A percentile compares a stretch with the other conserved stretches of the same genome.
Evolutionary conservation across 2,797 vertebrate species (phyloP).

Genomic region (Coilia nasus): DNA sequence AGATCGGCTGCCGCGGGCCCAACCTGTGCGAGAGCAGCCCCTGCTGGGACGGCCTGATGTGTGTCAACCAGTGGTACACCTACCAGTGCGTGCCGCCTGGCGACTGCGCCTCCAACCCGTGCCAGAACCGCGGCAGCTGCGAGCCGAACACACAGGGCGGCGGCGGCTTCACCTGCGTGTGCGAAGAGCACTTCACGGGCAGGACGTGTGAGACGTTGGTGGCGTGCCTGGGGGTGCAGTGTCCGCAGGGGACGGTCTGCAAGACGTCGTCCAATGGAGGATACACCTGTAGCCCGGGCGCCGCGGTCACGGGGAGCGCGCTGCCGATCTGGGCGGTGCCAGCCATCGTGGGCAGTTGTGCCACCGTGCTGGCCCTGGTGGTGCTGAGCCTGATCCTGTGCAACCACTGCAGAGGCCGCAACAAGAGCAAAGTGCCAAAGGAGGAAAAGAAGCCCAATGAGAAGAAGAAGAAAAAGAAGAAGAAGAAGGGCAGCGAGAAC

Average conservation of each 20-base stretch:
- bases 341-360: slow-evolving; percentile 92
- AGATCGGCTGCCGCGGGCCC: slow-evolving; percentile 91
- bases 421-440: slow-evolving; percentile 82
- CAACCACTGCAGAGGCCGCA: slow-evolving; percentile 87
- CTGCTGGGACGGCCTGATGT: slow-evolving; percentile 91
- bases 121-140: slow-evolving; percentile 91
- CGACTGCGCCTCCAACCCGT: slow-evolving; percentile 87
- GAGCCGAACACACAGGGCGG: slow-evolving; percentile 72
- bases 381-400: slow-evolving; percentile 94
- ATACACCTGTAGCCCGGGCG: slow-evolving; percentile 77
- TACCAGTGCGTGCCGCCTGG: slow-evolving; percentile 90
- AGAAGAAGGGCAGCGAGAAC: slow-evolving; percentile 96
- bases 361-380: slow-evolving; percentile 87
- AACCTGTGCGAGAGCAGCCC: slow-evolving; percentile 91
- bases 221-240: slow-evolving; percentile 87
- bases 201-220: slow-evolving; percentile 83
- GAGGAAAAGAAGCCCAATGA: slow-evolving; percentile 92
- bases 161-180: slow-evolving; percentile 84
- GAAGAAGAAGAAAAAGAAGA: slow-evolving; percentile 93
- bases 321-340: slow-evolving; percentile 97
- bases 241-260: slow-evolving; percentile 82
- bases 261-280: slow-evolving; percentile 74
- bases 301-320: slow-evolving; percentile 72
- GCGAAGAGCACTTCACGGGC: slow-evolving; percentile 86
- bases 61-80: slow-evolving; percentile 92